Evolutionary conservation across 2,113 vertebrate species (phyloP).

Genomic region (Morone saxatilis): DNA sequence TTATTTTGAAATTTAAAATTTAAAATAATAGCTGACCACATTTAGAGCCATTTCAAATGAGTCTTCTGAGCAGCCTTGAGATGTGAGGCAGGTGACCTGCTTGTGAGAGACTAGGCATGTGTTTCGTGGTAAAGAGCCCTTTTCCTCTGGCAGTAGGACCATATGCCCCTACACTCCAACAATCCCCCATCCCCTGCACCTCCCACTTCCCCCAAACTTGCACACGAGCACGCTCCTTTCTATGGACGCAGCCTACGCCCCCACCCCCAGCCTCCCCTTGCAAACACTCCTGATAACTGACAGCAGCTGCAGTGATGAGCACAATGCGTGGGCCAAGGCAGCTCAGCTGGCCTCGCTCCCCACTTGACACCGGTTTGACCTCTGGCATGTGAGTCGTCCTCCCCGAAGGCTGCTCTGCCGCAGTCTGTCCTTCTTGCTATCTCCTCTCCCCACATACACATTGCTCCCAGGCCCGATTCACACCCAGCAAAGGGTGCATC

Average conservation of each 20-base stretch:
- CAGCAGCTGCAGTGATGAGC: constrained; percentile 81
- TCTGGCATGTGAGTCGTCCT: constrained; percentile 72
- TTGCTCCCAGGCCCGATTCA: constrained; percentile 59
- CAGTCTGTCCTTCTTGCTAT: constrained; percentile 66
- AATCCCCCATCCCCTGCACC: constrained; percentile 21
- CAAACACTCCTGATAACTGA: constrained; percentile 73
- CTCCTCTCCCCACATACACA: constrained; percentile 63
- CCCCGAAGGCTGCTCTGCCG: constrained; percentile 73
- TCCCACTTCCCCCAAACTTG: constrained; percentile 35
- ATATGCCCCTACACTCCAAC: constrained; percentile 70
- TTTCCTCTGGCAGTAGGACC: constrained; percentile 51
- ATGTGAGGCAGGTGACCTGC: constrained; percentile 68
- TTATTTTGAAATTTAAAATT: not conserved
- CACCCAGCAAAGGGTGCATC: constrained; percentile 72
- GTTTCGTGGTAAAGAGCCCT: constrained; percentile 52
- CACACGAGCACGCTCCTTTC: constrained; percentile 66
- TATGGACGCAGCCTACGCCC: constrained; percentile 39
- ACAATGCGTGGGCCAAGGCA: constrained; percentile 75
- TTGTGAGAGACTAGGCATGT: constrained; percentile 77
- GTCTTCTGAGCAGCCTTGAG: not conserved
- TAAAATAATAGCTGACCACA: not conserved
- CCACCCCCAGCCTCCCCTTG: constrained; percentile 28
- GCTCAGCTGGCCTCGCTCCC: constrained; percentile 85
- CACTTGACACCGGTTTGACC: constrained; percentile 85
- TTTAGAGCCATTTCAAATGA: not conserved